These are phyloP conservation scores for Dexiosoma caninum DNA, from an alignment of 2,888 invertebrate genomes.

Conservation along the genomic window DNA sequence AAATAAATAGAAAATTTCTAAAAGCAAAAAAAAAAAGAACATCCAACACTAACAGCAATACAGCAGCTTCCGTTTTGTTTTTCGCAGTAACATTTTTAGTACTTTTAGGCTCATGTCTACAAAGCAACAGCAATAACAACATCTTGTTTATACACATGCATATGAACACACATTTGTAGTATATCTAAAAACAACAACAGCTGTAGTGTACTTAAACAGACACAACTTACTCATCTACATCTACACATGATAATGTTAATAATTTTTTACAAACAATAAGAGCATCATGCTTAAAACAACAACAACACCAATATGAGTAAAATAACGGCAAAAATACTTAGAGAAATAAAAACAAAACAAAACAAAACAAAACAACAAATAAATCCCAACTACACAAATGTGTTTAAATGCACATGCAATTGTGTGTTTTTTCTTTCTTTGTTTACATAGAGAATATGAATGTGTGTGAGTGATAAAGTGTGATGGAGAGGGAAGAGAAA, in stretches of 20 bases:
- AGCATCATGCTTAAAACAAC: conserved; percentile 54
- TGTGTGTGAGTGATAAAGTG: not conserved
- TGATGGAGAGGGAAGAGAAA: not conserved
- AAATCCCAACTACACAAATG: conserved; percentile 33
- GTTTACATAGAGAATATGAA: not conserved
- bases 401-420: conserved; percentile 56
- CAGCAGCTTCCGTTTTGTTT: conserved; percentile 49
- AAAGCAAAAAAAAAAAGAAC: not conserved
- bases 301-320: conserved; percentile 31
- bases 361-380: conserved; percentile 37
- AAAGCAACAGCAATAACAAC: conserved; percentile 18
- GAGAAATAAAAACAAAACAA: not conserved
- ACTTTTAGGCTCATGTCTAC: conserved; percentile 60
- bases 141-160: not conserved
- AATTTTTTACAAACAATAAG: conserved; percentile 59
- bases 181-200: conserved; percentile 34
- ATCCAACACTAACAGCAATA: conserved; percentile 21
- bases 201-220: conserved; percentile 42
- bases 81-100: conserved; percentile 48
- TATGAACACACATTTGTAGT: not conserved
- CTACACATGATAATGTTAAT: conserved; percentile 58
- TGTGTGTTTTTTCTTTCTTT: not conserved
- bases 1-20: conserved; percentile 14
- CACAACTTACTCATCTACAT: not conserved
- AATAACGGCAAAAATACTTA: conserved; percentile 34